Base-by-base conservation (phyloP, 2,113 vertebrate genomes). In the Dromaius novaehollandiae region DNA sequence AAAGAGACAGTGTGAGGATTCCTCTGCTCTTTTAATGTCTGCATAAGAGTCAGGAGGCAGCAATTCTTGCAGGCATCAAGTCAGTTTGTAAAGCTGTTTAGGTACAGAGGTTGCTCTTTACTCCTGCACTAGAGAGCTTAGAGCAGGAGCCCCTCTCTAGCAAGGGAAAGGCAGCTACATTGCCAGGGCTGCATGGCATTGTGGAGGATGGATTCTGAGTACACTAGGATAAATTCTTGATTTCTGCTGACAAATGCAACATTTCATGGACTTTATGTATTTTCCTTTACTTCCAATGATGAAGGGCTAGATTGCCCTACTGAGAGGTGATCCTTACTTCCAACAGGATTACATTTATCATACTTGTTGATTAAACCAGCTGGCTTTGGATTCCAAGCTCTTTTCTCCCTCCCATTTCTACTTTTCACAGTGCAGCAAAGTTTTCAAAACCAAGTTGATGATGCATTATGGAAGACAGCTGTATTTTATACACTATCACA, bases 121-220 rank as follows among this genome's bases (percentile, higher is more conserved):
- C 6, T 24, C 21, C 48, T 18, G 44, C 58, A 8, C 9, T 0
- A 0, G 19, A 9, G 13, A 50, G 21, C 48, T 38, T 0, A 3
- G 68, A 40, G 61, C 53, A 36, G 65, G 24, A 66, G 22, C 46
- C 64, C 58, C 34, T 51, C 51, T 51, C 24, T 19, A 18, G n/a
- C 28, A 34, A 48, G 7, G 14, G 42, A 22, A 24, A 9, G n/a
- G 48, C 25, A 1, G 17, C 44, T 4, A 9, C 2, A 0, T 21
- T 44, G 46, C 58, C 66, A 11, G 21, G 4, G 13, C 24, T 14
- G 3, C 24, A 1, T 3, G 24, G 13, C 24, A 13, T 4, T 1
- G 11, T 8, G 2, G 34, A 50, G n/a, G 42, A 24, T 0, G 38
- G 19, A 4, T 63, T 22, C 0, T 1, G 36, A 46, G 19, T 32